phyloP scores from a whole-genome alignment of 2,113 vertebrate species.

The Aldabrachelys gigantea region DNA sequence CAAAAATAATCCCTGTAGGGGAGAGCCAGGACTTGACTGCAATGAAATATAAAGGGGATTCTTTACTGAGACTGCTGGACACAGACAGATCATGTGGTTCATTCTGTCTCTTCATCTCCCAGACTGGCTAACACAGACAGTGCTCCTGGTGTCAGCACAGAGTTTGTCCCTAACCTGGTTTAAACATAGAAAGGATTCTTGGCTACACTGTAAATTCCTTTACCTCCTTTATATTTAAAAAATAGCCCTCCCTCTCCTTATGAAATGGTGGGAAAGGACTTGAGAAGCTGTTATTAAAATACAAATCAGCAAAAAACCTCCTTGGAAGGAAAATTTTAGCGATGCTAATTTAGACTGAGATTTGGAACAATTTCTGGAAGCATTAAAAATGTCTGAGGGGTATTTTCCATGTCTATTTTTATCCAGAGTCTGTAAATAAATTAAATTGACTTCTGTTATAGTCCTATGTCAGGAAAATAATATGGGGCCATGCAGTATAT shows the following conservation, averaged over 20 bases:
- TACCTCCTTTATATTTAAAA: neutral
- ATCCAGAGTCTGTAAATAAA: neutral
- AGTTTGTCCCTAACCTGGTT: neutral
- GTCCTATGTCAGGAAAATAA: neutral
- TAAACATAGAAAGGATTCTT: neutral
- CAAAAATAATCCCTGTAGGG: neutral
- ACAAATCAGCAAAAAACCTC: accelerated
- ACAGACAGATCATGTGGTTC: neutral
- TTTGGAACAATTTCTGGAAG: neutral
- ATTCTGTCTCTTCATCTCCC: neutral
- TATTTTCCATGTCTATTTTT: neutral
- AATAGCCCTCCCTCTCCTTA: neutral
- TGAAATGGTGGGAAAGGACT: neutral
- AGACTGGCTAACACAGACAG: neutral
- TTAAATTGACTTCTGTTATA: neutral
- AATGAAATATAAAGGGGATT: neutral
- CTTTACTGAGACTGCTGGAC: neutral
- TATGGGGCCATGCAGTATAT: neutral
- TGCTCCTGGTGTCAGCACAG: neutral
- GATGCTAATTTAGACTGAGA: neutral
- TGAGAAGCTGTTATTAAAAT: neutral
- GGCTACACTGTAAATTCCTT: neutral
- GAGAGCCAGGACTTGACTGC: neutral
- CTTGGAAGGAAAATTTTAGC: neutral
- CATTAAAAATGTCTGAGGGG: neutral